Percentiles rank a stretch among this genome's conserved stretches.
These are phyloP conservation scores for Latrodectus geometricus DNA, from an alignment of 1,140 invertebrate genomes.

Conservation along the genomic window DNA sequence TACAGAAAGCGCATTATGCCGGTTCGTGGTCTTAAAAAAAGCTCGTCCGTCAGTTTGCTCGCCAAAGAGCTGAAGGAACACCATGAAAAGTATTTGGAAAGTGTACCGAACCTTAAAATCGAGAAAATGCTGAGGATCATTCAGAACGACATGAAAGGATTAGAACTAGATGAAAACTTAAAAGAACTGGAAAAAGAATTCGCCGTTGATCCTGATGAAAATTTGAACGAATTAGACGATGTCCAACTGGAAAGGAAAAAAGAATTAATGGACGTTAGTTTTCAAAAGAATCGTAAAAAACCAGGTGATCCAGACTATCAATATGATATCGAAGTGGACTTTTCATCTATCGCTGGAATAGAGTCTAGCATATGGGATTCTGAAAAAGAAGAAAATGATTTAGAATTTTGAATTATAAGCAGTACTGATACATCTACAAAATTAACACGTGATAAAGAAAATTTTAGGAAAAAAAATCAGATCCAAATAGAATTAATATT, in stretches of 20 bases:
- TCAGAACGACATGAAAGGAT: slow-evolving; percentile 66
- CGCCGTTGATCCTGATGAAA: slow-evolving; percentile 70
- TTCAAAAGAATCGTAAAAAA: slow-evolving; percentile 69
- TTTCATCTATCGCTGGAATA: slow-evolving; percentile 58
- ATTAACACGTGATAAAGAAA: no score
- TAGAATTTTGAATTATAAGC: neutral
- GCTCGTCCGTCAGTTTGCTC: slow-evolving; percentile 64
- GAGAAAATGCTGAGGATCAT: slow-evolving; percentile 65
- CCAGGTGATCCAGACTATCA: slow-evolving; percentile 70
- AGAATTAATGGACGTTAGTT: slow-evolving; percentile 70
- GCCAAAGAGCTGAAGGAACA: slow-evolving; percentile 66
- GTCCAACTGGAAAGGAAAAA: slow-evolving; percentile 70
- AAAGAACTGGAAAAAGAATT: slow-evolving; percentile 64
- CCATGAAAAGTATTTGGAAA: slow-evolving; percentile 66
- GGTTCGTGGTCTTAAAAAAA: slow-evolving; percentile 67
- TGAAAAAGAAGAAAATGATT: slow-evolving; percentile 47
- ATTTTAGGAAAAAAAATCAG: no score
- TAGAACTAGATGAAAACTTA: slow-evolving; percentile 64
- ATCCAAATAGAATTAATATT: no score
- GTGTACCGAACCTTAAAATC: slow-evolving; percentile 64
- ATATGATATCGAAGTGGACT: slow-evolving; percentile 71
- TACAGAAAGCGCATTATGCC: slow-evolving; percentile 68
- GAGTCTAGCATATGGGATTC: slow-evolving; percentile 60
- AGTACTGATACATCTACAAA: no score
- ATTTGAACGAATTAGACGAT: slow-evolving; percentile 71